Evolutionary conservation across 1,140 invertebrate species (phyloP), one percentile per base, ranked within the genome.

Genomic region (Orchesella cincta): DNA sequence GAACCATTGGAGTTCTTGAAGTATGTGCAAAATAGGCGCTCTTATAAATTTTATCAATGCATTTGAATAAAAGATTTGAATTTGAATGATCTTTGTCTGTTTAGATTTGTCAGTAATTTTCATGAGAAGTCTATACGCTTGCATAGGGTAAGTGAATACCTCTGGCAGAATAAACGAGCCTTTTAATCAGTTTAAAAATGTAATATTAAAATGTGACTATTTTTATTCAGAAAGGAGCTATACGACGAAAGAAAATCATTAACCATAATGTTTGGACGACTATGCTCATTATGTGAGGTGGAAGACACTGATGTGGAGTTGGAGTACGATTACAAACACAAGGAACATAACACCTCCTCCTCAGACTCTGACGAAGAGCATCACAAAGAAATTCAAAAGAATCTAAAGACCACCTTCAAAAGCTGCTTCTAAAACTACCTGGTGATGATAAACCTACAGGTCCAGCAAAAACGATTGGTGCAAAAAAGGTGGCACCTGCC

Each of bases 271-370:
- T 29, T 2, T 14, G 62, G 62, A 14, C 5, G 23, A 1, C 29
- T 67, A 14, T 67, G 62, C 62, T 67, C 62, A 29, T 12, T 67
- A n/a, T 67, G 62, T n/a, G n/a, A 3, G 8, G 33, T 67, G 1
- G 28, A 29, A 31, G 62, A 67, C n/a, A 67, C 62, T 8, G 62
- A 67, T 33, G 62, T 31, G 33, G 62, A 67, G 26, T 5, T 67
- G 2, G 62, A 67, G 23, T 67, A 67, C n/a, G 62, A 67, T 33
- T 26, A 57, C 8, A 57, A 18, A 57, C 3, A 5, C 52, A 23
- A 57, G n/a, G n/a, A n/a, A n/a, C n/a, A n/a, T n/a, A n/a, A n/a
- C n/a, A n/a, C n/a, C n/a, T n/a, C n/a, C n/a, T n/a, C n/a, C n/a
- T n/a, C 14, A 57, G 12, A 23, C 3, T 26, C 23, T 57, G 52